Base-by-base conservation (phyloP, 2,797 vertebrate species). In the Sebastes minor region DNA sequence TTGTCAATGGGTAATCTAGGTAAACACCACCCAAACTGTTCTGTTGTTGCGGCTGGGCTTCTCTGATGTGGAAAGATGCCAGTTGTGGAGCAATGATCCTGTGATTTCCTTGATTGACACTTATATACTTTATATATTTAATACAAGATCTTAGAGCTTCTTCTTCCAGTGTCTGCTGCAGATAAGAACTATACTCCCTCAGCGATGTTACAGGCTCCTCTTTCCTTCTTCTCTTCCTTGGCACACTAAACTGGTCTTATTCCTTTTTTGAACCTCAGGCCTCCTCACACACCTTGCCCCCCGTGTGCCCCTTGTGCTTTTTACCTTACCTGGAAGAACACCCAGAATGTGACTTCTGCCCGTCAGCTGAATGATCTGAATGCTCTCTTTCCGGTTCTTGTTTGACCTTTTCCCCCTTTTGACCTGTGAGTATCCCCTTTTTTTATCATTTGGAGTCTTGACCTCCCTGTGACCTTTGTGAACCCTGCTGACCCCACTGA, bases 181-280 rank as follows among this genome's bases (percentile, higher is more conserved):
- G 85, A 88, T 78, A 77, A 85, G 91, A 92, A 89, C 90, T 93
- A 91, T 91, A 85, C 90, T 90, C 91, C 88, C 88, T 87, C 67
- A 83, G 70, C 27, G 61, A 74, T 70, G 69, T 25, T 63, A 6
- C 74, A 22, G 59, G 42, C 76, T 79, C 70, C 85, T 77, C 32
- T 55, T 52, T 80, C 70, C 52, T 70, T 2, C 5, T 60, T 83
- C 42, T 84, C 55, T 61, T 74, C 64, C 78, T 30, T 42, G 18
- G 28, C 60, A 28, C 22, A 20, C 70, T 66, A 4, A 71, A 32
- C 79, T 69, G 7, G 23, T 78, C 61, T 68, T 42, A 64, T 61
- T 81, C 52, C 70, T 82, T 60, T 33, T 49, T 16, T 71, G 22
- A 79, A 68, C 27, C 80, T 73, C 53, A 35, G 65, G 64, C 33